Conservation (phyloP, 92 coral and sea anemone genomes). For the Palythoa caribaeorum region DNA sequence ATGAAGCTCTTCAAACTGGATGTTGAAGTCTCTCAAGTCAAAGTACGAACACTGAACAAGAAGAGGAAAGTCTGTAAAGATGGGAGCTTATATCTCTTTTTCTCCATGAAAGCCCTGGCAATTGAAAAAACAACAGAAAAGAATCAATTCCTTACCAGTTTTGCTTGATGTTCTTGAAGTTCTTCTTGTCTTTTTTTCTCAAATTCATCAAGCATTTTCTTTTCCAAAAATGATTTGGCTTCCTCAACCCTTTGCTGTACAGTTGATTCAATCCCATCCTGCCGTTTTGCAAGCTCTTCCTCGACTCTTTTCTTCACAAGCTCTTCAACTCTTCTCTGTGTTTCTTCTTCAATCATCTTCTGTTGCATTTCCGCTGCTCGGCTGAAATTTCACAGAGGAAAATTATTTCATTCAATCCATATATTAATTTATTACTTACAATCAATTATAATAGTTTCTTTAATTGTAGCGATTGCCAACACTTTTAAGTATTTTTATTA, state of each 20-base stretch:
- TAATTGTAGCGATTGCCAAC: too few species aligned
- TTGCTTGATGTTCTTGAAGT: conserved; percentile 82
- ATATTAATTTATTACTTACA: too few species aligned
- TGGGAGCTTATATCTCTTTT: background rate
- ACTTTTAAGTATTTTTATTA: too few species aligned
- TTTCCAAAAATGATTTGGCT: conserved; percentile 95
- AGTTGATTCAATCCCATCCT: conserved; percentile 97
- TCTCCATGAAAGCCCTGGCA: background rate
- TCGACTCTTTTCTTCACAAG: conserved; percentile 97
- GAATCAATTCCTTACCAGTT: conserved; percentile 75
- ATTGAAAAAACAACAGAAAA: background rate
- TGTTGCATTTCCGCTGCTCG: conserved; percentile 98
- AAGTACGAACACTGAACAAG: too few species aligned
- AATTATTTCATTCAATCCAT: background rate
- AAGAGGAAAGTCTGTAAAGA: background rate
- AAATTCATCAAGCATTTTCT: conserved; percentile 97
- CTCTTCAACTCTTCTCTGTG: conserved; percentile 93
- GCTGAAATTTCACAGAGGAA: conserved; percentile 48
- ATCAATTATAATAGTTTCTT: too few species aligned
- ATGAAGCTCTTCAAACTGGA: too few species aligned
- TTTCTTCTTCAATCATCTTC: conserved; percentile 94
- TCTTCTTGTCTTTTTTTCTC: conserved; percentile 94
- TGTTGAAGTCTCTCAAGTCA: too few species aligned
- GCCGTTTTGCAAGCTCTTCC: conserved; percentile 94
- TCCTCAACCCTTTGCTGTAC: conserved; percentile 95